phyloP scores from a whole-genome alignment of 2,113 vertebrate species.

The Callorhinus ursinus region DNA sequence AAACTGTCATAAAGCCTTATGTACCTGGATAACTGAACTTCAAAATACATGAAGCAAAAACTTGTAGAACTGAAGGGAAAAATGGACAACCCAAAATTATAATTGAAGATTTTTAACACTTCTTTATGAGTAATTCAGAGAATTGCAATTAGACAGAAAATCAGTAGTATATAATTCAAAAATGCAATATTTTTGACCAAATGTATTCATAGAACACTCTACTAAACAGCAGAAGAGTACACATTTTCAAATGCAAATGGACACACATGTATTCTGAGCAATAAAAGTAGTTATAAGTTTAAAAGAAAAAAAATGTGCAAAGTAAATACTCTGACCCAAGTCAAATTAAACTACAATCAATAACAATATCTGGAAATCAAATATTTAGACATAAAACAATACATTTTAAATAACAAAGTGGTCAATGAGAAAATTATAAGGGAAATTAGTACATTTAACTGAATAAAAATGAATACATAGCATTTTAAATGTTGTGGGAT shows the following conservation, averaged over 20 bases:
- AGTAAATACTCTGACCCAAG: neutral
- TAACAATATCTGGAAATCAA: neutral
- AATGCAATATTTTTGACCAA: neutral
- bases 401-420: neutral
- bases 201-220: neutral
- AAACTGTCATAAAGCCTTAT: neutral
- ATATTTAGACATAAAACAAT: neutral
- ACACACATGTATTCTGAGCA: neutral
- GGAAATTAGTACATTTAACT: neutral
- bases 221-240: neutral
- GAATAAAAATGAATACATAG: neutral
- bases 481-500: neutral
- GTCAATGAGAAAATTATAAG: neutral
- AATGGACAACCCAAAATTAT: neutral
- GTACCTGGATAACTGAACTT: neutral
- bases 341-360: slow-evolving; percentile 5
- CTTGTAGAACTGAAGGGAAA: neutral
- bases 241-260: neutral
- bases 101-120: neutral
- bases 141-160: neutral
- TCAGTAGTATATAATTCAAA: neutral
- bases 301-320: neutral
- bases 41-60: neutral
- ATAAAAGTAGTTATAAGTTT: neutral
- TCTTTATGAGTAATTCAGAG: neutral